These are phyloP conservation scores for Sebastes flavidus DNA, from an alignment of 2,797 vertebrate species.

Conservation along the genomic window DNA sequence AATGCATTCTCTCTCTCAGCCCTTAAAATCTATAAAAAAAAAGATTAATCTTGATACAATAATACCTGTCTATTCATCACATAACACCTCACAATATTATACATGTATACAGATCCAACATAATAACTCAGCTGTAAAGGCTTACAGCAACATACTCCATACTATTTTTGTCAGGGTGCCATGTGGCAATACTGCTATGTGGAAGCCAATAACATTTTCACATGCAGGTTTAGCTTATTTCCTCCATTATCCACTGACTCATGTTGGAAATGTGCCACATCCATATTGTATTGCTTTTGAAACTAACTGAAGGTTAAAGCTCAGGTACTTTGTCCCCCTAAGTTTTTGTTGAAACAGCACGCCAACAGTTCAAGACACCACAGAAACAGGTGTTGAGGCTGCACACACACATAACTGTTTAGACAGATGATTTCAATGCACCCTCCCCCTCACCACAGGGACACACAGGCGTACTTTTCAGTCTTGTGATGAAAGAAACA, in stretches of 20 bases:
- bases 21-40: background rate
- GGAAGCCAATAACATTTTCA: conserved; percentile 21
- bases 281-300: background rate
- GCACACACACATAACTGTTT: conserved; percentile 62
- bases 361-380: conserved; percentile 29
- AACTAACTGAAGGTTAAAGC: conserved; percentile 1
- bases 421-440: conserved; percentile 63
- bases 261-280: background rate
- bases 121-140: conserved; percentile 16
- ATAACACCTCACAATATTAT: background rate
- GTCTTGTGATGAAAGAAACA: conserved; percentile 35
- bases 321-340: conserved; percentile 23
- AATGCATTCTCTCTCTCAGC: no score
- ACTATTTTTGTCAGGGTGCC: conserved; percentile 66
- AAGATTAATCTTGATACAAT: conserved; percentile 1
- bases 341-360: conserved; percentile 39
- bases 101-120: background rate
- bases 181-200: conserved; percentile 58
- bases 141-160: conserved; percentile 39
- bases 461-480: conserved; percentile 15
- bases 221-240: background rate
- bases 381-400: conserved; percentile 70
- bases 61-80: conserved; percentile 17
- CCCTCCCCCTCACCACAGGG: conserved; percentile 28
- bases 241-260: background rate